Evolutionary conservation across 2,113 vertebrate genomes (phyloP).

Genomic region (Merops nubicus): DNA sequence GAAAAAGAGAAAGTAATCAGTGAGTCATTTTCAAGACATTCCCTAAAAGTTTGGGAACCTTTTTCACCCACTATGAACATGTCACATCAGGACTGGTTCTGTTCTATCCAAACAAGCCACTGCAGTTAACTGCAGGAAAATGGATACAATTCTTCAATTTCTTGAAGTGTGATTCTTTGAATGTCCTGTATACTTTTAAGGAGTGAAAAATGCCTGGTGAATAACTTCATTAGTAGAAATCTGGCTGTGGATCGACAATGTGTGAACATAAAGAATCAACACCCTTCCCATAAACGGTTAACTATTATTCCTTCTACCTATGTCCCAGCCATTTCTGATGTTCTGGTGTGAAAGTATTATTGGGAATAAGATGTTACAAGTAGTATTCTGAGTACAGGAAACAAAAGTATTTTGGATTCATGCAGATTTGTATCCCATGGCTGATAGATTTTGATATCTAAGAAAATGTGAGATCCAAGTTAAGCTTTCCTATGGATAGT

Average conservation of each 20-base stretch:
- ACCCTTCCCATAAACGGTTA: background rate
- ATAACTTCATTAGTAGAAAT: background rate
- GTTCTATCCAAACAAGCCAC: background rate
- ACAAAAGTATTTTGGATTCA: background rate
- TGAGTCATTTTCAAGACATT: background rate
- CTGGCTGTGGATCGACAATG: background rate
- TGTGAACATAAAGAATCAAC: background rate
- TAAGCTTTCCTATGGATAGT: background rate
- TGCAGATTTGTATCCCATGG: background rate
- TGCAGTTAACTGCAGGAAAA: background rate
- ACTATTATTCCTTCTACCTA: background rate
- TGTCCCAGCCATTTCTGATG: background rate
- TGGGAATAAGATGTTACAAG: background rate
- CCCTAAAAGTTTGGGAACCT: background rate
- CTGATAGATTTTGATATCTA: background rate
- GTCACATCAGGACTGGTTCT: background rate
- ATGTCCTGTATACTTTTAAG: background rate
- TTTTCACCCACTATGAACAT: background rate
- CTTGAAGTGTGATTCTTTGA: background rate
- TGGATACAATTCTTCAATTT: background rate
- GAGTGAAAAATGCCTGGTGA: background rate
- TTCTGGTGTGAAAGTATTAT: background rate
- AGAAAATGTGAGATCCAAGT: background rate
- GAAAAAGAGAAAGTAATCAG: background rate
- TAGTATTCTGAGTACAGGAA: background rate